Conservation (phyloP, 2,113 vertebrate genomes). For the Todiramphus chloris region DNA sequence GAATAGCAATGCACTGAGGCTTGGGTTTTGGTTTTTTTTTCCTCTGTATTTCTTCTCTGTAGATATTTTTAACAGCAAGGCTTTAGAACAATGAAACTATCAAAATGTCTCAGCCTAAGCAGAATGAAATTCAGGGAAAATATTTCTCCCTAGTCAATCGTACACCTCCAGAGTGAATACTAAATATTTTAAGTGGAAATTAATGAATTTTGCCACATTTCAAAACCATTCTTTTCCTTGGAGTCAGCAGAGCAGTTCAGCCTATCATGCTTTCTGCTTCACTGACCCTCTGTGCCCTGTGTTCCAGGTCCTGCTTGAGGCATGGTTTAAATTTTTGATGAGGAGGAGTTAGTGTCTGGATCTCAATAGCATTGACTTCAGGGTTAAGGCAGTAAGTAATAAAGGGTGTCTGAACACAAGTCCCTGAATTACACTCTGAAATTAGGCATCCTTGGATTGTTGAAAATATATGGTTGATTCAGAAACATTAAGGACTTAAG, state of each 20-base stretch:
- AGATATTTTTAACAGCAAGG: neutral
- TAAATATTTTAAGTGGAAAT: conserved; percentile 41
- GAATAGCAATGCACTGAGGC: neutral
- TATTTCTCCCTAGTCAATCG: neutral
- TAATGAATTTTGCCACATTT: conserved; percentile 34
- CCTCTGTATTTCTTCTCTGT: neutral
- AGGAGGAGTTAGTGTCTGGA: neutral
- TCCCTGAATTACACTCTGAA: neutral
- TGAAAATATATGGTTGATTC: neutral
- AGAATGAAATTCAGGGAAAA: neutral
- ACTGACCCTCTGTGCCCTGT: neutral
- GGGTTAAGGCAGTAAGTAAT: neutral
- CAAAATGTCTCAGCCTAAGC: neutral
- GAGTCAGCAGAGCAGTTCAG: neutral
- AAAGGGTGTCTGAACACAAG: neutral
- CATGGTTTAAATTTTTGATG: conserved; percentile 17
- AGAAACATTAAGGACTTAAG: neutral
- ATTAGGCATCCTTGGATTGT: neutral
- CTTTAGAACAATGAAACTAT: neutral
- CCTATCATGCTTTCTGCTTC: neutral
- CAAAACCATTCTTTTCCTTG: neutral
- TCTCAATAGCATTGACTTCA: neutral
- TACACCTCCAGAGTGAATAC: neutral
- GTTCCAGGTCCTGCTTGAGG: neutral
- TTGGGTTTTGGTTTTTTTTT: neutral